Evolutionary conservation across 2,888 invertebrate species (phyloP).

Genomic region (Andrena chrysosceles): DNA sequence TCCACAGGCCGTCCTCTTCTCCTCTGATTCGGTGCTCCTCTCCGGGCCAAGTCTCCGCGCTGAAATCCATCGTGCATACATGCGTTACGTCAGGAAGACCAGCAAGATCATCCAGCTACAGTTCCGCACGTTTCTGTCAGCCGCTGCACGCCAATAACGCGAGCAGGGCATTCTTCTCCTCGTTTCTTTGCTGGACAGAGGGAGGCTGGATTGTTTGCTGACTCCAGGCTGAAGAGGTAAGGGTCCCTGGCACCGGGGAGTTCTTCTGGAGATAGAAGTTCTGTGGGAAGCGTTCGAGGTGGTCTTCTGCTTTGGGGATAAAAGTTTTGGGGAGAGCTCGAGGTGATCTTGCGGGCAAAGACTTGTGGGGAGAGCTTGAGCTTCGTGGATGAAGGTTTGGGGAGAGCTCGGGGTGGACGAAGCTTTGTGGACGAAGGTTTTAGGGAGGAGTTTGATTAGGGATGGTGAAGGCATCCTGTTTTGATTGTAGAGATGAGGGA

Average conservation of each 20-base stretch:
- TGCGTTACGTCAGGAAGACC: slow-evolving; percentile 83
- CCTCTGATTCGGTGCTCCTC: neutral
- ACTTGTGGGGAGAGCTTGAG: no score
- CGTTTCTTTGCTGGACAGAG: neutral
- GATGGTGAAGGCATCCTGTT: no score
- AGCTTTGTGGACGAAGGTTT: no score
- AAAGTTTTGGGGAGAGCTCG: no score
- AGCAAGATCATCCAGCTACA: slow-evolving; percentile 86
- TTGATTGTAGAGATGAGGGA: no score
- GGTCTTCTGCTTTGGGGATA: no score
- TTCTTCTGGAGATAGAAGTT: no score
- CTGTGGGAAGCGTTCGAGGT: no score
- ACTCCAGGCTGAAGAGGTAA: slow-evolving; percentile 19
- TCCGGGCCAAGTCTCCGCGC: neutral
- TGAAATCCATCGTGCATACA: slow-evolving; percentile 70
- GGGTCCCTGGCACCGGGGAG: neutral
- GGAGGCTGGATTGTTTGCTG: neutral
- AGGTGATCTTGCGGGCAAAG: no score
- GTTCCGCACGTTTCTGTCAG: slow-evolving; percentile 84
- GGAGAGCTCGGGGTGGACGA: no score
- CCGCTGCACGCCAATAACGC: neutral
- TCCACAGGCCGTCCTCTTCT: neutral
- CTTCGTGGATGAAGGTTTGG: no score
- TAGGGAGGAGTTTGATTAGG: no score
- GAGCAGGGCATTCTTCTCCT: neutral